phyloP scores from a whole-genome alignment of 1,140 invertebrate species.

The Brachionus rubens region DNA sequence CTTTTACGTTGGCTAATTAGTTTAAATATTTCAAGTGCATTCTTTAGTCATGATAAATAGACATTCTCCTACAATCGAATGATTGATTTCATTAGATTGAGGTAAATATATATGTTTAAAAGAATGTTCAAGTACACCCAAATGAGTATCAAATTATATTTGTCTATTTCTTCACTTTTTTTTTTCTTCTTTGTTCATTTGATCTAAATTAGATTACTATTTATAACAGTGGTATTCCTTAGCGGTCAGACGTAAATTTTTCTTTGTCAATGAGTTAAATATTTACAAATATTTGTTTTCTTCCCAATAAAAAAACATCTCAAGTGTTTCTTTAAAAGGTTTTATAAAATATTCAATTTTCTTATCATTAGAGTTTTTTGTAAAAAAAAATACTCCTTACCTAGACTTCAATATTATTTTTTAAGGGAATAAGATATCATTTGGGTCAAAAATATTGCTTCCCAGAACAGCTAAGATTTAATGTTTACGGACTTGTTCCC shows the following conservation, averaged over 20 bases:
- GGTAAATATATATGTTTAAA: constrained; percentile 16
- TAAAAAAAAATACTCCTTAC: no score
- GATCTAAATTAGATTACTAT: constrained; percentile 33
- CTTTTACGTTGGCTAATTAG: constrained; percentile 32
- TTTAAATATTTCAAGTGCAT: constrained; percentile 39
- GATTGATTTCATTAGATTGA: constrained; percentile 23
- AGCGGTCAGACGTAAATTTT: constrained; percentile 11
- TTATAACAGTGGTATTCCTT: constrained; percentile 2
- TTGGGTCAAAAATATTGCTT: no score
- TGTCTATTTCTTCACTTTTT: neutral
- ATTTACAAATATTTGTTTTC: constrained; percentile 3
- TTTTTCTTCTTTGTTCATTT: constrained; percentile 24
- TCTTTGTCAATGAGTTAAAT: constrained; percentile 19
- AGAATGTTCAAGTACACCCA: constrained; percentile 27
- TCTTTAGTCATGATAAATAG: neutral
- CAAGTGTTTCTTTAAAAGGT: no score
- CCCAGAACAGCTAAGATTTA: no score
- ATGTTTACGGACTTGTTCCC: no score
- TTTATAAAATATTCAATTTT: no score
- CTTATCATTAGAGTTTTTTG: no score
- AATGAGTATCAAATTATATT: constrained; percentile 38
- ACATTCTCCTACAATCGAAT: constrained; percentile 14
- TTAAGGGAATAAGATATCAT: no score
- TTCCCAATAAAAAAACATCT: no score
- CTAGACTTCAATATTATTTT: no score